Evolutionary conservation across 2,888 invertebrate species (phyloP).

Genomic region (Odontomyia ornata): DNA sequence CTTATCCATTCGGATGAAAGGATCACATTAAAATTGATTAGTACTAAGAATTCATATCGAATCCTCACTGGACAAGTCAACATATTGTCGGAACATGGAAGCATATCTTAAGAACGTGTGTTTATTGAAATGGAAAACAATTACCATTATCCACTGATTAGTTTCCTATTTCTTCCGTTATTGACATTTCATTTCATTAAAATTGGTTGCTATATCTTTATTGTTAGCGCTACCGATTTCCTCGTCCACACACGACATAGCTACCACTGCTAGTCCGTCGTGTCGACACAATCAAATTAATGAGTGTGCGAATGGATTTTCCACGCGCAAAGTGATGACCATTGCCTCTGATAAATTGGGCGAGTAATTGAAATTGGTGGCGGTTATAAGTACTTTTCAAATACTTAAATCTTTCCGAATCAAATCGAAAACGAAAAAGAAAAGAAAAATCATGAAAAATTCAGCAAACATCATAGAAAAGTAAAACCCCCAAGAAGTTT

Average conservation of each 20-base stretch:
- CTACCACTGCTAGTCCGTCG: too few relatives aligned
- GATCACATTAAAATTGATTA: neutral
- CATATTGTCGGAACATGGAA: neutral
- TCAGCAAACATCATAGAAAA: neutral
- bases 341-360: neutral
- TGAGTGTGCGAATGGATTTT: neutral
- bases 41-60: neutral
- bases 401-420: too few relatives aligned
- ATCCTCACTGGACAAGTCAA: neutral
- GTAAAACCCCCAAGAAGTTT: neutral
- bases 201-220: neutral
- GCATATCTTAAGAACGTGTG: neutral
- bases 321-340: neutral
- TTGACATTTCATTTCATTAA: neutral
- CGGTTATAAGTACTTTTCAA: too few relatives aligned
- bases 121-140: conserved; percentile 16
- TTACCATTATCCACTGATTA: neutral
- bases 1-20: neutral
- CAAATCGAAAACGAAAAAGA: too few relatives aligned
- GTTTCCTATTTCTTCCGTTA: neutral
- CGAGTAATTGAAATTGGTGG: neutral
- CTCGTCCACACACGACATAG: neutral
- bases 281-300: neutral
- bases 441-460: neutral
- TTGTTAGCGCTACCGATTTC: neutral